Evolutionary conservation across 2,888 invertebrate genomes (phyloP).

Genomic region (Limnephilus auricula): DNA sequence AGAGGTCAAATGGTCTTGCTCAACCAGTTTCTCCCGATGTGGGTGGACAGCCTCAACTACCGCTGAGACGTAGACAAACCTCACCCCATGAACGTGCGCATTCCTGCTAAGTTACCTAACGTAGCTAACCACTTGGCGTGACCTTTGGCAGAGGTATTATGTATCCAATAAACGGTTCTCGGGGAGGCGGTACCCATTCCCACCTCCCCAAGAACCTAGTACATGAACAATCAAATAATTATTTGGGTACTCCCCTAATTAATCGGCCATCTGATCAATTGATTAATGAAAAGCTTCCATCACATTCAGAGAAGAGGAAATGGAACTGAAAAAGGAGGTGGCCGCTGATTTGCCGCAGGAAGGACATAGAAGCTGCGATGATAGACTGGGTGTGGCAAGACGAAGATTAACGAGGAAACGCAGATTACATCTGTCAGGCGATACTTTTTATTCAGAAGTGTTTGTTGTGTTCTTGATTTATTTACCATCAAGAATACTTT

Average conservation of each 20-base stretch:
- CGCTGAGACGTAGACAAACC: no score
- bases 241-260: background rate
- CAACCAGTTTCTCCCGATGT: no score
- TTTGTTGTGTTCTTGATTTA: background rate
- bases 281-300: background rate
- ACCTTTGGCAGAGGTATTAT: no score
- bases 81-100: no score
- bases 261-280: background rate
- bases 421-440: constrained; percentile 12
- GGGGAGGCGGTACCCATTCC: no score
- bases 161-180: no score
- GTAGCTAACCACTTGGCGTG: no score
- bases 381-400: constrained; percentile 29
- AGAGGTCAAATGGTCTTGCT: no score
- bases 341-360: background rate
- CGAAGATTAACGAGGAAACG: background rate
- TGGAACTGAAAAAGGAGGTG: constrained; percentile 13
- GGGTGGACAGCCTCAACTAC: no score
- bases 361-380: background rate
- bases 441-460: background rate
- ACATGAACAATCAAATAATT: background rate
- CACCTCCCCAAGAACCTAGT: no score
- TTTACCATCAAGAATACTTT: background rate
- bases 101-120: no score
- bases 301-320: background rate